Base-by-base conservation (phyloP, 53 echinoderm and acorn worm genomes). In the Apostichopus leukothele region DNA sequence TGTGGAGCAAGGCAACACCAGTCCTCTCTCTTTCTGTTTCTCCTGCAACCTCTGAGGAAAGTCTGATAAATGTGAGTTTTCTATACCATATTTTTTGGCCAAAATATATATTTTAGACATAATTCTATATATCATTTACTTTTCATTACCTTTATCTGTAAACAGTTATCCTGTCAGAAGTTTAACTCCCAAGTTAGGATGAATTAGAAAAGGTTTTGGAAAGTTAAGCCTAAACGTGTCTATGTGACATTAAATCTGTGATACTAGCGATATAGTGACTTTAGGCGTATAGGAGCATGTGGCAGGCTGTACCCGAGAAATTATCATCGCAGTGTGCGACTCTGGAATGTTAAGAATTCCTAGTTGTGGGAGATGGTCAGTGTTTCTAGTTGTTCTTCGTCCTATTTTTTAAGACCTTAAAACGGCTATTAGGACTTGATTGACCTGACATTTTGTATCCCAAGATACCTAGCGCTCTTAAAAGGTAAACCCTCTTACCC, bases 21-120 rank as follows among this genome's bases (percentile, higher is more conserved):
- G 81, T 81, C 81, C 55, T 20, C 21, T 81, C 81, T 53, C 21
- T 81, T 81, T 81, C 81, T 81, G 81, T 81, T 39, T 81, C 55
- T 81, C 81, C 53, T 81, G 59, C 55, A 81, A 51, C 59, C 81
- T 81, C 81, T 57, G 22, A 71, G 19, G 54, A 81, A 81, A 81
- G 81, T 57, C 81, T 54, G 81, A 22, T 81, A 81, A 81, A 81
- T 55, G 81, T 81, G 59, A 81, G 81, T 81, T 81, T 81, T 81
- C 22, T 11, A 54, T 57, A 50, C 81, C 54, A 81, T 23, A 14
- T 59, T 81, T 53, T 55, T 55, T 16, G 7, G 57, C 10, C 8
- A 7, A 57, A 57, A 57, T 3, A 9, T 57, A 9, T 10, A 57
- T 57, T 57, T 57, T 57, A 57, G 57, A 57, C 57, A 10, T 57